These are phyloP conservation scores for Margarornis squamiger DNA, from an alignment of 2,797 vertebrate genomes.

Conservation along the genomic window DNA sequence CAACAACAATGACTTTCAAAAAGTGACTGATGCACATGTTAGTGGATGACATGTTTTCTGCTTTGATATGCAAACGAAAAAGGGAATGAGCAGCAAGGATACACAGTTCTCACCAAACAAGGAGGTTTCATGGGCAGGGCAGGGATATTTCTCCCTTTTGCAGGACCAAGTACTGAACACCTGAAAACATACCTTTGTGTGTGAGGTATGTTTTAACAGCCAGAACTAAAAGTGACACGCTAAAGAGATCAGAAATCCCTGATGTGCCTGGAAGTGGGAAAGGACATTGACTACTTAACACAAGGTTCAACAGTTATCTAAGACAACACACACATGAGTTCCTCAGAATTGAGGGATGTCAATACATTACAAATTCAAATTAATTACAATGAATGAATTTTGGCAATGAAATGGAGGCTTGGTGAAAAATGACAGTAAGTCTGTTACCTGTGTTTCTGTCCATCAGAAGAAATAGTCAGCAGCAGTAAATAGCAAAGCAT, in stretches of 20 bases:
- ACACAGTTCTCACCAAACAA: background rate
- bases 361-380: background rate
- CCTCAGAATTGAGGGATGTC: background rate
- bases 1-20: background rate
- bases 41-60: background rate
- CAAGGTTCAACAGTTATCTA: background rate
- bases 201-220: background rate
- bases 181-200: background rate
- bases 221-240: background rate
- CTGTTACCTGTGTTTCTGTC: conserved; percentile 73
- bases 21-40: background rate
- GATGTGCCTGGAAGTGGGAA: rapidly evolving
- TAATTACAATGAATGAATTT: background rate
- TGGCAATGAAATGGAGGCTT: conserved; percentile 2
- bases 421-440: background rate
- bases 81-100: background rate
- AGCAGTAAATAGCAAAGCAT: conserved; percentile 64
- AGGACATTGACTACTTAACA: background rate
- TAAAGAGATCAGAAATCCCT: background rate
- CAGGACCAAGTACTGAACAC: background rate
- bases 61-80: background rate
- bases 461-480: conserved; percentile 61
- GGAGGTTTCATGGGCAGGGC: background rate
- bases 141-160: background rate
- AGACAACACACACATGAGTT: background rate